Evolutionary conservation across 2,113 vertebrate genomes (phyloP).

Genomic region (Paraplagusia blochii): DNA sequence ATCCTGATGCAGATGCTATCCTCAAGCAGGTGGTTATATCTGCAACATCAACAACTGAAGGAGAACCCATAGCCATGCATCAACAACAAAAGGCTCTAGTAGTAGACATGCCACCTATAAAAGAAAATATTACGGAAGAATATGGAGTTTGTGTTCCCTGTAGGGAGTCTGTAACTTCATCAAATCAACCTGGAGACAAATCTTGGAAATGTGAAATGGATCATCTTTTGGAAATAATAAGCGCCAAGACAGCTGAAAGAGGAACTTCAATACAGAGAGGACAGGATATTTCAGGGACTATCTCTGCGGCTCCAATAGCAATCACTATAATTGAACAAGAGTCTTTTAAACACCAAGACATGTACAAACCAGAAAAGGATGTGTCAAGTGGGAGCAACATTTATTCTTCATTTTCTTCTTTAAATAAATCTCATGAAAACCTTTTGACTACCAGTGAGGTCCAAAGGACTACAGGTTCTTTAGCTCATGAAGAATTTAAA

Average conservation of each 20-base stretch:
- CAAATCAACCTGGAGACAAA: slow-evolving; percentile 37
- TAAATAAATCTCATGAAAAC: slow-evolving; percentile 67
- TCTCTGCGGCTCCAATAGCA: slow-evolving; percentile 55
- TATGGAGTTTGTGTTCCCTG: slow-evolving; percentile 39
- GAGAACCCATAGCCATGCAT: slow-evolving; percentile 58
- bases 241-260: slow-evolving; percentile 47
- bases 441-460: slow-evolving; percentile 79
- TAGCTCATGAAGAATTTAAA: slow-evolving; percentile 77
- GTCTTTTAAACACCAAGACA: slow-evolving; percentile 78
- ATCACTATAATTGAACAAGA: slow-evolving; percentile 77
- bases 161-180: slow-evolving; percentile 34
- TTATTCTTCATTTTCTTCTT: slow-evolving; percentile 76
- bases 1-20: slow-evolving; percentile 46
- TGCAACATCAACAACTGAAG: slow-evolving; percentile 46
- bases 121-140: slow-evolving; percentile 38
- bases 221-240: slow-evolving; percentile 55
- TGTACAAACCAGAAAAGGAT: slow-evolving; percentile 76
- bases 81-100: slow-evolving; percentile 41
- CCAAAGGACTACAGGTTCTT: slow-evolving; percentile 79
- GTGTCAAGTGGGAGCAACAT: slow-evolving; percentile 79
- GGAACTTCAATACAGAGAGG: slow-evolving; percentile 48
- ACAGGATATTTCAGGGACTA: slow-evolving; percentile 45
- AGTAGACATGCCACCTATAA: slow-evolving; percentile 55
- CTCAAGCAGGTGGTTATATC: slow-evolving; percentile 44
- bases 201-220: slow-evolving; percentile 61